Evolutionary conservation across 2,797 vertebrate genomes (phyloP), one percentile per base, ranked within the genome.

Genomic region (Buceros bicornis): DNA sequence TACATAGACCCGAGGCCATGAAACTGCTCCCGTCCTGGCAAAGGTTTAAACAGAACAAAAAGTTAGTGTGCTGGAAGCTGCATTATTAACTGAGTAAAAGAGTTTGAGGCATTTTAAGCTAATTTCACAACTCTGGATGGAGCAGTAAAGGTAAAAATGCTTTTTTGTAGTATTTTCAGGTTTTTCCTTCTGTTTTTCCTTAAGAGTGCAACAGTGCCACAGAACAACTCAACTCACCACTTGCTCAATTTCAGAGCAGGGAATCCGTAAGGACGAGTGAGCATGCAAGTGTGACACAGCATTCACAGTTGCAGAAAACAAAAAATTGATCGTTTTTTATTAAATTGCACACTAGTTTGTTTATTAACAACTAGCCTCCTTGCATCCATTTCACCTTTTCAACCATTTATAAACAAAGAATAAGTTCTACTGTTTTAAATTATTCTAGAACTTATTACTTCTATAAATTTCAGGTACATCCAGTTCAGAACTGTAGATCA

Each of bases 1-100:
- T 99, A 99, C 99, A 99, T 99, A 10, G 99, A 99, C 58, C 99
- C 99, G 29, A 99, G 97, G 43, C 99, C 99, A 1, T 99, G 99
- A 95, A 99, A 99, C 98, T 99, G 99, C 92, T 99, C 99, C 13
- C 99, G 98, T 89, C 99, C 99, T 99, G 98, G 77, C 40, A 90
- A 84, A 72, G 73, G 80, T 82, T 91, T 51, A 85, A 81, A 91
- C 82, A 95, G 29, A 92, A 19, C 80, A 82, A 20, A 6, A 25
- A 20, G 73, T 94, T 80, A 97, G 56, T 0, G 7, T 8, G 35
- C 57, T 82, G 62, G 29, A 65, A 90, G 93, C 37, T 57, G 71
- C 25, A 1, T 66, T 40, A 64, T 35, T 40, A n/a, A 71, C 37
- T 0, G 8, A 79, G 10, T 14, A 11, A 35, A 42, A 60, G 45